A percentile compares a stretch with the other conserved stretches of the same genome.
Evolutionary conservation across 2,797 vertebrate species (phyloP).

Genomic region (Hippopotamyrus pictus): DNA sequence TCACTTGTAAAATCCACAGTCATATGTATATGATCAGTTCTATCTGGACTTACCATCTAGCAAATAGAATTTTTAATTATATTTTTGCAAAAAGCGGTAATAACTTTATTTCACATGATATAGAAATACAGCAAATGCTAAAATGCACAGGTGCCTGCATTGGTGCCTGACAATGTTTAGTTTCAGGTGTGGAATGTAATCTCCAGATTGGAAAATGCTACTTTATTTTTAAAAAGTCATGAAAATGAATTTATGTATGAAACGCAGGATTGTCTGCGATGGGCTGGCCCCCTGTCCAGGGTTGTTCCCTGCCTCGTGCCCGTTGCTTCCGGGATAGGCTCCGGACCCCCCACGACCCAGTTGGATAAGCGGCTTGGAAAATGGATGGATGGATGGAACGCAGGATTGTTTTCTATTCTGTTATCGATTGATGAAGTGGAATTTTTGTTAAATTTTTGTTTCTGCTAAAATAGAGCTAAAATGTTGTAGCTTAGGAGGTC

Average conservation of each 20-base stretch:
- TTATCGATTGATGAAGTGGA: not conserved
- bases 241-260: not conserved
- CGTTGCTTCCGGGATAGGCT: no score
- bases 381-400: not conserved
- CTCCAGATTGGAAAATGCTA: not conserved
- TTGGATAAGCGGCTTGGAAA: no score
- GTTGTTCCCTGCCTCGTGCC: no score
- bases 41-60: not conserved
- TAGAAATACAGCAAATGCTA: not conserved
- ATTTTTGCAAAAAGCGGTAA: not conserved
- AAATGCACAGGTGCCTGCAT: not conserved
- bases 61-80: not conserved
- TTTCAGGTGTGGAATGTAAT: not conserved
- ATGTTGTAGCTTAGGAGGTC: not conserved
- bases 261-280: not conserved
- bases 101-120: not conserved
- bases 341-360: no score
- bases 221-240: not conserved
- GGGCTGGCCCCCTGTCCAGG: no score
- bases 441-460: not conserved
- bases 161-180: not conserved
- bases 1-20: not conserved
- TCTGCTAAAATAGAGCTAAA: not conserved
- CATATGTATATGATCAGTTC: not conserved
- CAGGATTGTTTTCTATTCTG: not conserved